Evolutionary conservation across 2,113 vertebrate species (phyloP), one percentile per base, ranked within the genome.

Genomic region (Xiphophorus maculatus): DNA sequence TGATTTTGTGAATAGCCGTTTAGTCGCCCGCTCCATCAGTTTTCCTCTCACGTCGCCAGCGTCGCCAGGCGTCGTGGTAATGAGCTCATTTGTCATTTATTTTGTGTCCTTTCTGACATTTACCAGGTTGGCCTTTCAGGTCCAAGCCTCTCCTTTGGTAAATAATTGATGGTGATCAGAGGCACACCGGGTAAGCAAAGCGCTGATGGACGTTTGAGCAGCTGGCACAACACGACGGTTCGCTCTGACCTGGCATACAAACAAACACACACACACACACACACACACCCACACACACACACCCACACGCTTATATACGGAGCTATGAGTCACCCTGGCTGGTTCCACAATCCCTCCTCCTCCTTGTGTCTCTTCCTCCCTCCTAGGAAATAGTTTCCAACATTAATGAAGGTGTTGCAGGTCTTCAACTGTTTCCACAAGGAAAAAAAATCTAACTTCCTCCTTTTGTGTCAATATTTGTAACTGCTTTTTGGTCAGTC

Each of bases 71-170:
- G 35, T 44, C 0, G 32, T 67, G 62, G 73, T 90, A 90, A 92
- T 71, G 75, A 90, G 85, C 62, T 32, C 81, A 85, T 93, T 87
- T 84, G 78, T 92, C 87, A 91, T 93, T 88, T 90, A 82, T 84
- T 91, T 89, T 86, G 86, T 71, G 90, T 92, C 92, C 85, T 85
- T 91, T 88, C 81, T 93, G 91, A 90, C 94, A 92, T 93, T 93
- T 92, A 88, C 83, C 88, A 37, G 73, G 19, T 73, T 80, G 89
- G 87, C 89, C 92, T 92, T 91, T 92, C 85, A 63, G 84, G 32
- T 35, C 82, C 66, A 25, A 66, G 60, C 75, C 32, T 69, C 82
- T 83, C 75, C 88, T 74, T 77, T 73, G 30, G 88, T 91, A 88
- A 93, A 92, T 92, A 91, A 93, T 93, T 91, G 77, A 92, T 90